A percentile compares a stretch with the other conserved stretches of the same genome.
Evolutionary conservation across 1,140 invertebrate species (phyloP).

Genomic region (Musca vetustissima): DNA sequence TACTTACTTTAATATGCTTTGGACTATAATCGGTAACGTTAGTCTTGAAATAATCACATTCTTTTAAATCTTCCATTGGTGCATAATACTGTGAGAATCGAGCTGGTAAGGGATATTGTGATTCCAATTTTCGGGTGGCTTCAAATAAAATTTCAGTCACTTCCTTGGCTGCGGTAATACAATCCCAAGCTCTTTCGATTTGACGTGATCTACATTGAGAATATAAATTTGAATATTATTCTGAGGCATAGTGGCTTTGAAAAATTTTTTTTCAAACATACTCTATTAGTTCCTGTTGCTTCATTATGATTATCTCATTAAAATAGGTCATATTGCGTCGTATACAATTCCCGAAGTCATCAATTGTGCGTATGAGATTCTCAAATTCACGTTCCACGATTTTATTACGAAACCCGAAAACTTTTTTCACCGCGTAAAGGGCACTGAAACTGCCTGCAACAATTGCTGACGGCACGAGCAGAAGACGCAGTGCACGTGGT

Average conservation of each 20-base stretch:
- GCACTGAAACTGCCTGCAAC: conserved; percentile 41
- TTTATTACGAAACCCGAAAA: conserved; percentile 51
- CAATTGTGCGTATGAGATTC: conserved; percentile 46
- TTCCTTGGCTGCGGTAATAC: conserved; percentile 51
- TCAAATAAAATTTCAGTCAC: conserved; percentile 52
- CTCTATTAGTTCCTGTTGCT: conserved; percentile 50
- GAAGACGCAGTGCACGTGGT: conserved; percentile 37
- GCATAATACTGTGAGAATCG: conserved; percentile 44
- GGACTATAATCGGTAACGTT: conserved; percentile 53
- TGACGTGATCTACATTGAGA: conserved; percentile 43
- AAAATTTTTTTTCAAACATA: conserved; percentile 31
- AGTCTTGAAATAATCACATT: conserved; percentile 54
- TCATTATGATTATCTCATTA: conserved; percentile 54
- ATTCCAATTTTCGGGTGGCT: conserved; percentile 49
- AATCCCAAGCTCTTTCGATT: conserved; percentile 53
- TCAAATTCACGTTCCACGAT: conserved; percentile 48
- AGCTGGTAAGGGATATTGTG: conserved; percentile 42
- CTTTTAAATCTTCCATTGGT: conserved; percentile 51
- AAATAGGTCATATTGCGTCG: conserved; percentile 54
- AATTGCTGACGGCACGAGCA: conserved; percentile 37
- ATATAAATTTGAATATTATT: not conserved
- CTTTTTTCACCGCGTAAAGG: conserved; percentile 42
- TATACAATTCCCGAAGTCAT: conserved; percentile 54
- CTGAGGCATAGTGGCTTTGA: not conserved
- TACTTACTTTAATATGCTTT: conserved; percentile 49